Conservation (phyloP, 2,113 vertebrate genomes). For the Herpetotheres cachinnans region DNA sequence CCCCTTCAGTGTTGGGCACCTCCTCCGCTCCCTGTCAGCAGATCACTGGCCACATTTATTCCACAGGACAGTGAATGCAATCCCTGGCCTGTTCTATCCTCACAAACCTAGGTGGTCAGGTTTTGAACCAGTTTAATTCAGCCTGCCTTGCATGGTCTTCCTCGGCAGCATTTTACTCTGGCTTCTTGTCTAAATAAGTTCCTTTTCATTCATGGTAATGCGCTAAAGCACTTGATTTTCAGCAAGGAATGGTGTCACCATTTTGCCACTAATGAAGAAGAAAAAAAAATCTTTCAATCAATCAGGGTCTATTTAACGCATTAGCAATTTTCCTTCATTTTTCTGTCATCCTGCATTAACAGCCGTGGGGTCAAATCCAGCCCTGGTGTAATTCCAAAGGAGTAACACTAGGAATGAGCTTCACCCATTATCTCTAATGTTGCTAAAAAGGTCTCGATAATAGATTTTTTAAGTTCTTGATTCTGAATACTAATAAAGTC, state of each 20-base stretch:
- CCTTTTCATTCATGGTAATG: conserved; percentile 11
- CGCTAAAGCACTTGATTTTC: not conserved
- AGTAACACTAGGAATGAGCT: conserved; percentile 8
- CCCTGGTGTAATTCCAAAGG: conserved; percentile 19
- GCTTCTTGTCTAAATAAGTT: not conserved
- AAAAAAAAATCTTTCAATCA: conserved; percentile 2
- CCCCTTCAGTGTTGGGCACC: fast-evolving
- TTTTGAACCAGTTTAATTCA: not conserved
- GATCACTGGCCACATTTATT: not conserved
- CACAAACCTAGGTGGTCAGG: not conserved
- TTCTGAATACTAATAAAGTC: conserved; percentile 45
- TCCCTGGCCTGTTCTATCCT: not conserved
- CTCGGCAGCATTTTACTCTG: not conserved
- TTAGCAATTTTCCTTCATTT: conserved; percentile 9
- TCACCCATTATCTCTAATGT: not conserved
- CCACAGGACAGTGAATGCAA: not conserved
- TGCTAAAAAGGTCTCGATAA: conserved; percentile 44
- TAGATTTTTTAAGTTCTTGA: conserved; percentile 38
- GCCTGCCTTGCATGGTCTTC: not conserved
- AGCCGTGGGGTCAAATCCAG: not conserved
- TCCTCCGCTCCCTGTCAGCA: not conserved
- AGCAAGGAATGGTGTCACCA: not conserved
- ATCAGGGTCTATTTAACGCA: conserved; percentile 43
- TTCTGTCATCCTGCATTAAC: conserved; percentile 45
- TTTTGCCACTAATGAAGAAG: conserved; percentile 26